Conservation (phyloP, 2,888 invertebrate genomes). For the Iphiclides podalirius region DNA sequence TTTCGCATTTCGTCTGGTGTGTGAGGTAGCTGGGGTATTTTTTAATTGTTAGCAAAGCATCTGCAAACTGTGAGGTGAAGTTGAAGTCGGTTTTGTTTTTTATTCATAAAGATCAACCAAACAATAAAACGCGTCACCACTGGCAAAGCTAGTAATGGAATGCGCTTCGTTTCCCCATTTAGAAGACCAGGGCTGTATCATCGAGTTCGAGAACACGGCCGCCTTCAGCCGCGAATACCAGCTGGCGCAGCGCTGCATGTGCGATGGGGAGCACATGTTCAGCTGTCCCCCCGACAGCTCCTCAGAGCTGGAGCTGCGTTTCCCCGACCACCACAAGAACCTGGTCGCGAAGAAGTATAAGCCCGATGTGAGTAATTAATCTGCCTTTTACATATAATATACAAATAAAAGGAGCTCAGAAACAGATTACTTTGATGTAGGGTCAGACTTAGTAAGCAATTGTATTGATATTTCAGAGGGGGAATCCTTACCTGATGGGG, state of each 20-base stretch:
- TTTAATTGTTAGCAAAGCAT: too few relatives aligned
- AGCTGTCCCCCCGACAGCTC: slow-evolving; percentile 86
- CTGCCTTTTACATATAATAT: too few relatives aligned
- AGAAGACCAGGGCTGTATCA: slow-evolving; percentile 94
- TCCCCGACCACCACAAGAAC: slow-evolving; percentile 84
- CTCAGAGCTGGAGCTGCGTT: slow-evolving; percentile 82
- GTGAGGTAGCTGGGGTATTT: too few relatives aligned
- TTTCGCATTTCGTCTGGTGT: too few relatives aligned
- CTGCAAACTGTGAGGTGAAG: too few relatives aligned
- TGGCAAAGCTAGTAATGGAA: too few relatives aligned
- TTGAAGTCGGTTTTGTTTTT: too few relatives aligned
- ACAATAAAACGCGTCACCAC: too few relatives aligned
- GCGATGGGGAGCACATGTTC: slow-evolving; percentile 98
- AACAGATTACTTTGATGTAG: not conserved
- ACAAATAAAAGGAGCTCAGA: too few relatives aligned
- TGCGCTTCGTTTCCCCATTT: too few relatives aligned
- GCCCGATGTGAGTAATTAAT: slow-evolving; percentile 60
- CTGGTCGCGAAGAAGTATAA: slow-evolving; percentile 89
- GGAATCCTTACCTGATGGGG: slow-evolving; percentile 91
- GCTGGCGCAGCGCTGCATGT: slow-evolving; percentile 96
- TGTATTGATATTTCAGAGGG: slow-evolving; percentile 73
- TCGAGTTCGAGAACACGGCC: slow-evolving; percentile 96
- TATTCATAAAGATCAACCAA: too few relatives aligned
- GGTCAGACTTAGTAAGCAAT: not conserved
- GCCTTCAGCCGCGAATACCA: slow-evolving; percentile 96